These are phyloP conservation scores for Ichneumoninae sp. DNA, from an alignment of 2,888 invertebrate species.

Conservation along the genomic window DNA sequence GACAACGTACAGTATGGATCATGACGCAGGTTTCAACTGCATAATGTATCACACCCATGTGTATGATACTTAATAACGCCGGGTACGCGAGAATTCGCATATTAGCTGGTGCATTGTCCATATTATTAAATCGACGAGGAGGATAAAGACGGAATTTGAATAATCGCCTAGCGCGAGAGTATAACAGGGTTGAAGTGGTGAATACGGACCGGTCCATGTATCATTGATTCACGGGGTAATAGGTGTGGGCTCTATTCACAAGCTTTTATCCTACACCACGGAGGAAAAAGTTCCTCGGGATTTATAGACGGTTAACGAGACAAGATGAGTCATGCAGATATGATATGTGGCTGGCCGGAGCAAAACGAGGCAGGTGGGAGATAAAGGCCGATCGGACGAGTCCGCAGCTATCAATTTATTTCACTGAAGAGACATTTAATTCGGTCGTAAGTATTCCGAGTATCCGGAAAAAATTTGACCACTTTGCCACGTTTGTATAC, in stretches of 20 bases:
- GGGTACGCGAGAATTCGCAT: not conserved
- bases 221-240: not conserved
- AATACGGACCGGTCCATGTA: not conserved
- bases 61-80: not conserved
- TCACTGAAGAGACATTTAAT: not conserved
- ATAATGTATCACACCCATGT: not conserved
- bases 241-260: not conserved
- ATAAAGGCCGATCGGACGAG: too few species aligned
- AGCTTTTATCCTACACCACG: not conserved
- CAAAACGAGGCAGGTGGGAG: not conserved
- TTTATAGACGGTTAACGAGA: not conserved
- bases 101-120: not conserved
- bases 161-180: not conserved
- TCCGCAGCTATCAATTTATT: not conserved
- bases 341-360: not conserved
- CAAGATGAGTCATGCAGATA: not conserved
- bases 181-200: not conserved
- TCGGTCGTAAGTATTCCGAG: not conserved
- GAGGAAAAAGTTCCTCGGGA: not conserved
- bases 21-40: not conserved
- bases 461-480: not conserved
- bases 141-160: not conserved
- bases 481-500: not conserved
- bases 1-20: not conserved
- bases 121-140: slow-evolving; percentile 1